phyloP scores from a whole-genome alignment of 2,888 invertebrate genomes.

The Adineta ricciae region DNA sequence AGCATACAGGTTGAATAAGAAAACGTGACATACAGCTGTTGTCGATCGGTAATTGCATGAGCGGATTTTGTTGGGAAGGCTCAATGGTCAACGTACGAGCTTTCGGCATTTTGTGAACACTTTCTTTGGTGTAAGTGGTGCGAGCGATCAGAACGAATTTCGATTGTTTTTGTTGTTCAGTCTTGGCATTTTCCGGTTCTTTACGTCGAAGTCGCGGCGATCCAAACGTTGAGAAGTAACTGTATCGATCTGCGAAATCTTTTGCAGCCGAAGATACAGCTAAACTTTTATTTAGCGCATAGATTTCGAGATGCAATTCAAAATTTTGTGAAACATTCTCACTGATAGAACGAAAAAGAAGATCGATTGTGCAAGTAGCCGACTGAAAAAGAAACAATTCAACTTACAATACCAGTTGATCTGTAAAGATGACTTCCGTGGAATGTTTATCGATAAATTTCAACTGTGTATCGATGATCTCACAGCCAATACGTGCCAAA shows the following conservation, averaged over 20 bases:
- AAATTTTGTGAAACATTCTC: conserved; percentile 14
- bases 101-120: background rate
- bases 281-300: conserved; percentile 6
- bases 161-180: background rate
- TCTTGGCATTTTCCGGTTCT: background rate
- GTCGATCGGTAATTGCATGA: conserved; percentile 7
- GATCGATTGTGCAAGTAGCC: too few species aligned
- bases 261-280: background rate
- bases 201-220: background rate
- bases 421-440: background rate
- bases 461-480: background rate
- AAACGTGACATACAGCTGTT: background rate
- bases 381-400: too few species aligned
- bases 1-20: background rate
- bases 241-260: conserved; percentile 10
- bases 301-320: background rate
- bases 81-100: background rate
- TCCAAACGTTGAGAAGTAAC: background rate
- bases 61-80: background rate
- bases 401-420: background rate
- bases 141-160: background rate
- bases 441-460: background rate
- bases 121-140: background rate
- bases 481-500: background rate
- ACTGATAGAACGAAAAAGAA: background rate